A percentile compares a stretch with the other conserved stretches of the same genome.
These are phyloP conservation scores for Paraescarpia echinospica DNA, from an alignment of 1,140 invertebrate genomes.

Conservation along the genomic window DNA sequence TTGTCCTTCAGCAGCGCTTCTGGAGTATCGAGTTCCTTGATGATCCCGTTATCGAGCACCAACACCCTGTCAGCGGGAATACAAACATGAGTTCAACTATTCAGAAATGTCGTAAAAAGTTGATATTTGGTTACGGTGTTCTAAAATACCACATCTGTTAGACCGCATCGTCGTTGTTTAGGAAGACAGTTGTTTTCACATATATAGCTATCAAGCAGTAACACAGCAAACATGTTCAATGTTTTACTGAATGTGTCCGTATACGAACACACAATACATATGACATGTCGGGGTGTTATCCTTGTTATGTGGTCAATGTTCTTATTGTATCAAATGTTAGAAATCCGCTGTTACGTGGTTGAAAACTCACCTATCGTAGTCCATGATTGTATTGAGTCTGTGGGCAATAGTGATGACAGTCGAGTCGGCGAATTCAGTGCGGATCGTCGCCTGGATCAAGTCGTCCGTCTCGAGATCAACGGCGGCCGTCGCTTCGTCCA, in stretches of 20 bases:
- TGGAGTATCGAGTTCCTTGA: constrained; percentile 29
- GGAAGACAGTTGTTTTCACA: no score
- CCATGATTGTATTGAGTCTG: constrained; percentile 91
- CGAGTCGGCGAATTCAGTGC: constrained; percentile 51
- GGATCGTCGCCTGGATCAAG: constrained; percentile 58
- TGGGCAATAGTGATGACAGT: constrained; percentile 72
- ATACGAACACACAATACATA: background rate
- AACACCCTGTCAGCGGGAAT: constrained; percentile 22
- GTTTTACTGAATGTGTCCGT: no score
- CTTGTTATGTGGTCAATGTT: no score
- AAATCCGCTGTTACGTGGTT: no score
- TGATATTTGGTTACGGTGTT: no score
- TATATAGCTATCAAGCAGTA: no score
- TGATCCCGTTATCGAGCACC: constrained; percentile 29
- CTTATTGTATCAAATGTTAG: no score
- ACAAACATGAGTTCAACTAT: background rate
- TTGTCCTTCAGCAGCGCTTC: constrained; percentile 26
- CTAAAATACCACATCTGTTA: no score
- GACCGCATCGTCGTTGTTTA: no score
- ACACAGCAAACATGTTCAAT: no score
- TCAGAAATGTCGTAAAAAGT: background rate
- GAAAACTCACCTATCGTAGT: constrained; percentile 60
- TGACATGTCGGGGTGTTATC: no score
- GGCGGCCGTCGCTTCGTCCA: constrained; percentile 64
- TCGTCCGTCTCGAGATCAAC: constrained; percentile 59